phyloP scores from a whole-genome alignment of 2,113 vertebrate genomes.

The Girardinichthys multiradiatus region DNA sequence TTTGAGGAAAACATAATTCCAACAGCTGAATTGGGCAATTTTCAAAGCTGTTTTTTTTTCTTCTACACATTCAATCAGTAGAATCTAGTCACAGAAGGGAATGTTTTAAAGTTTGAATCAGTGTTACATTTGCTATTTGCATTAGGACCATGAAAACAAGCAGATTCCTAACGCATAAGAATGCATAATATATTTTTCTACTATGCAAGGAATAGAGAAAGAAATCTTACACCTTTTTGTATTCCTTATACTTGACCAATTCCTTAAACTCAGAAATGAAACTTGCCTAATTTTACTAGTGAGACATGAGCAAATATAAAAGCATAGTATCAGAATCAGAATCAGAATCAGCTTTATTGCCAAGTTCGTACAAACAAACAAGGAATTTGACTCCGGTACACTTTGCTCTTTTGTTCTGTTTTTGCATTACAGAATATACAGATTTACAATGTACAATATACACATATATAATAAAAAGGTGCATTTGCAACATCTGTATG shows the following conservation, averaged over 20 bases:
- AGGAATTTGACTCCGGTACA: too few relatives aligned
- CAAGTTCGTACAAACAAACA: too few relatives aligned
- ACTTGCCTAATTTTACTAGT: too few relatives aligned
- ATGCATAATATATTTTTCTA: too few relatives aligned
- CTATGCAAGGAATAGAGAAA: not conserved
- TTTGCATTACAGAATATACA: too few relatives aligned
- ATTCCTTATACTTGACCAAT: not conserved
- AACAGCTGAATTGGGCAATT: not conserved
- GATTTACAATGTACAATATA: too few relatives aligned
- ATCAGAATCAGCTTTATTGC: too few relatives aligned
- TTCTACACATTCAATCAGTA: not conserved
- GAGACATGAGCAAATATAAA: too few relatives aligned
- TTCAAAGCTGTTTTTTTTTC: not conserved
- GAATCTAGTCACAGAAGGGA: not conserved
- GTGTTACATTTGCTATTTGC: not conserved
- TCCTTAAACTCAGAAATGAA: not conserved
- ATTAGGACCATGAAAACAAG: not conserved
- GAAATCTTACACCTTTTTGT: not conserved
- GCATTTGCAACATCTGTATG: too few relatives aligned
- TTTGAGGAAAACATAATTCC: not conserved
- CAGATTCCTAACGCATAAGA: not conserved
- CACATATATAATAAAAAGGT: too few relatives aligned
- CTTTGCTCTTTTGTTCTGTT: too few relatives aligned
- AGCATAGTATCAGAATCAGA: too few relatives aligned
- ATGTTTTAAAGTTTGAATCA: conserved; percentile 8